Conservation (phyloP, 1,140 invertebrate genomes). For the silkworm (Bombyx mori) region ASM3026992v2 NC_085121.1:2156001-2156500, state of each 20-base stretch:
- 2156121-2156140: conserved; percentile 70
- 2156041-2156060: conserved; percentile 39
- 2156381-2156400: conserved; percentile 51
- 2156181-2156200: conserved; percentile 48
- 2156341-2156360: conserved; percentile 44
- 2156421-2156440: conserved; percentile 52
- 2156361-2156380: conserved; percentile 56
- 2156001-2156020: conserved; percentile 48
- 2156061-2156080: not conserved
- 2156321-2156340: conserved; percentile 48
- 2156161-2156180: conserved; percentile 60
- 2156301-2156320: conserved; percentile 59
- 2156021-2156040: conserved; percentile 57
- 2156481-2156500: conserved; percentile 35
- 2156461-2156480: conserved; percentile 53
- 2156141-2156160: conserved; percentile 55
- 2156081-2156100: conserved; percentile 11
- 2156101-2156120: conserved; percentile 27
- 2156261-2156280: conserved; percentile 56
- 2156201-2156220: conserved; percentile 44
- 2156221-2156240: conserved; percentile 56
- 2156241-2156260: conserved; percentile 55
- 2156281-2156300: conserved; percentile 60
- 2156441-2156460: conserved; percentile 57
- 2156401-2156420: conserved; percentile 53